Evolutionary conservation across 2,797 vertebrate species (phyloP).

Genomic region (Bradypus variegatus): DNA sequence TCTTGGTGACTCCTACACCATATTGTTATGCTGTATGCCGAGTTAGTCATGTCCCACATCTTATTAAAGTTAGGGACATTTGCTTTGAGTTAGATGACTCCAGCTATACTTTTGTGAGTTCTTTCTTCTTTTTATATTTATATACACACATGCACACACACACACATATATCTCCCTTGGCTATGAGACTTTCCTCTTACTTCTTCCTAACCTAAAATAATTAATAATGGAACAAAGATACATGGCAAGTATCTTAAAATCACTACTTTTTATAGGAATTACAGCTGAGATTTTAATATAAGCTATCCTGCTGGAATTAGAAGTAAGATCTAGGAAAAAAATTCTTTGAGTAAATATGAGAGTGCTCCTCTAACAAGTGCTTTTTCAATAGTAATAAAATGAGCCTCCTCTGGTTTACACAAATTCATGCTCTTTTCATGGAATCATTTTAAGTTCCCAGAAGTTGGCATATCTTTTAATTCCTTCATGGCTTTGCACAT

Average conservation of each 20-base stretch:
- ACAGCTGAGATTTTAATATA: not conserved
- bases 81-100: not conserved
- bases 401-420: not conserved
- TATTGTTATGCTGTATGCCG: not conserved
- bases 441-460: not conserved
- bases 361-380: not conserved
- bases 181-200: not conserved
- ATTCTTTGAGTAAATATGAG: not conserved
- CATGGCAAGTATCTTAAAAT: not conserved
- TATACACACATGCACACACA: no score
- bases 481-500: not conserved
- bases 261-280: not conserved
- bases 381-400: not conserved
- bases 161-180: not conserved
- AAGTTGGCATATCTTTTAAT: not conserved
- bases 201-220: constrained; percentile 2
- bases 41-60: not conserved
- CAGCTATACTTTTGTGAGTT: not conserved
- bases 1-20: not conserved
- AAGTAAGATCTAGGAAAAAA: not conserved
- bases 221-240: constrained; percentile 2
- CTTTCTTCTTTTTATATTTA: not conserved
- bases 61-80: not conserved
- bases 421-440: not conserved
- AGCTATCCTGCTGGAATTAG: not conserved